These are phyloP conservation scores for Amaurobius ferox DNA, from an alignment of 2,888 invertebrate genomes.

Conservation along the genomic window DNA sequence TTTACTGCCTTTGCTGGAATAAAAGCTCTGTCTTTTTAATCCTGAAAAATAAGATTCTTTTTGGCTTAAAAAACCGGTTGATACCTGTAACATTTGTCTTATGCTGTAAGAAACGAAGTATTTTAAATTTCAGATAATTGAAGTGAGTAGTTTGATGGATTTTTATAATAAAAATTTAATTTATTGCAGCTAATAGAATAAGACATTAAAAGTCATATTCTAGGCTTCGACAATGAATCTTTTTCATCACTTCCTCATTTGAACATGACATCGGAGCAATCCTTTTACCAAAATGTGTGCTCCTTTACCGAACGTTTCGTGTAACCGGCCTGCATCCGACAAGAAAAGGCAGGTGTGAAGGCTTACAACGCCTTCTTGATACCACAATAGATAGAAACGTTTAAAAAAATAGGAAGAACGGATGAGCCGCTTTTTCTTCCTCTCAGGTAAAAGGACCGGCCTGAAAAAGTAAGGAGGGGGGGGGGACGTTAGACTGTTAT, in stretches of 20 bases:
- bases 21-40: no score
- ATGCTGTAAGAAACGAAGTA: no score
- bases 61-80: no score
- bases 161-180: no score
- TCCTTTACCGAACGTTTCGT: neutral
- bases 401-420: slow-evolving; percentile 30
- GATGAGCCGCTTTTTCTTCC: slow-evolving; percentile 37
- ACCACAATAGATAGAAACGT: slow-evolving; percentile 54
- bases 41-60: no score
- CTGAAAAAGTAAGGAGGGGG: neutral
- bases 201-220: no score
- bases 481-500: slow-evolving; percentile 51
- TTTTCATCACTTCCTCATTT: neutral
- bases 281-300: neutral
- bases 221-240: no score
- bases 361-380: slow-evolving; percentile 47
- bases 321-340: slow-evolving; percentile 17
- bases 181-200: no score
- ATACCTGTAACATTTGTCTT: no score
- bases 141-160: no score
- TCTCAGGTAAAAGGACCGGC: slow-evolving; percentile 8
- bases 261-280: neutral
- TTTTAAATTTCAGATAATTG: no score
- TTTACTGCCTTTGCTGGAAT: no score
- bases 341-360: slow-evolving; percentile 65